Base-by-base conservation (phyloP, 2,888 invertebrate species). In the Archaeoteleia sp. region DNA sequence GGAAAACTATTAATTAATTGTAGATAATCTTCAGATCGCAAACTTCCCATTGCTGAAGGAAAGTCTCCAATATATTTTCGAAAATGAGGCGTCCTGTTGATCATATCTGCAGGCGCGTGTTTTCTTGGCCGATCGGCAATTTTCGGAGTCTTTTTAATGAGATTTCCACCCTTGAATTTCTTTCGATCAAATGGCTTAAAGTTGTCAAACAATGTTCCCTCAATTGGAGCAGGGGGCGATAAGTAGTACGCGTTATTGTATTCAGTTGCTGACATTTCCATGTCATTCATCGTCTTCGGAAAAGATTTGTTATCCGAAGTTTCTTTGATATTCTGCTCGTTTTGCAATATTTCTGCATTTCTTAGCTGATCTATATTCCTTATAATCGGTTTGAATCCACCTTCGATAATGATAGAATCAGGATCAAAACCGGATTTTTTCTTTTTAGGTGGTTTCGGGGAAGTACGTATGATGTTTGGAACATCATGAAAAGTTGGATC, bases 381-480 rank as follows among this genome's bases (percentile, higher is more conserved):
- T 5, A 92, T 88, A 13, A 95, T 94, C 0, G 95, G 95, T 70
- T 91, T 93, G 77, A 95, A 95, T 0, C 95, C 95, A 57, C 93
- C 91, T 85, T 95, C 95, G 8, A 95, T 91, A 0, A 94, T 91
- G 2, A 95, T 91, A 0, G 93, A 91, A 72, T 91, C 91, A 0
- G 94, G 94, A 80, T 93, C 91, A 74, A 95, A 95, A 0, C 94
- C 93, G 1, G 91, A 91, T 73, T 93, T 93, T 0, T 90, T 84
- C 0, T 92, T 92, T 1, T 81, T 81, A 1, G 53, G 20, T 3
- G n/a, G 20, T 7, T 39, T 23, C 1, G 32, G 9, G 3, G 7
- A 3, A 2, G 3, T 6, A 1, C 53, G 10, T 1, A 25, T 1
- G 12, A 43, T 54, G 1, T 51, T 49, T 1, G 48, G 42, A 5